Percentiles rank a stretch among this genome's conserved stretches.
phyloP scores from a whole-genome alignment of 2,888 invertebrate species.

The Ochropleura plecta region DNA sequence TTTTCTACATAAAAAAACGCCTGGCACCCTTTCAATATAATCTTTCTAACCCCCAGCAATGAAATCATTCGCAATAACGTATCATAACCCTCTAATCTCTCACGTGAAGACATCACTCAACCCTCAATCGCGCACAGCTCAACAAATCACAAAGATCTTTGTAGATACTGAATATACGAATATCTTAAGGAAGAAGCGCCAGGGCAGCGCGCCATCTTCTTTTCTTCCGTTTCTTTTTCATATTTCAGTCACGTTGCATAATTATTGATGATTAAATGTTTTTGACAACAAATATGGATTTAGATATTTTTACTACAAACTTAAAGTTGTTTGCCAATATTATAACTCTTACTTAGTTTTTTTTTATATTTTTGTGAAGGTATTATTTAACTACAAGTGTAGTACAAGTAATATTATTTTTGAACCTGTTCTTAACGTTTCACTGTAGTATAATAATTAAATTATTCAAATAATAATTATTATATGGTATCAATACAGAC shows the following conservation, averaged over 20 bases:
- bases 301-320: background rate
- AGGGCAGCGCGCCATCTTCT: background rate
- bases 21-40: slow-evolving; percentile 37
- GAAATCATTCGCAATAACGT: slow-evolving; percentile 52
- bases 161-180: slow-evolving; percentile 35
- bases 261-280: background rate
- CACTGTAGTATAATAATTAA: too few relatives aligned
- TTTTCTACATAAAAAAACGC: background rate
- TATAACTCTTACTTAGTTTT: too few relatives aligned
- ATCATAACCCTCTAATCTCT: slow-evolving; percentile 44
- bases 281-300: background rate
- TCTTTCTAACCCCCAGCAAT: slow-evolving; percentile 19
- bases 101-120: slow-evolving; percentile 32
- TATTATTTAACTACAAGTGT: too few relatives aligned
- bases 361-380: too few relatives aligned
- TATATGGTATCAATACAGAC: too few relatives aligned
- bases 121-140: slow-evolving; percentile 26
- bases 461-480: too few relatives aligned
- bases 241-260: background rate
- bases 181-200: slow-evolving; percentile 22
- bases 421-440: too few relatives aligned
- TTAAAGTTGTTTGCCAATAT: background rate
- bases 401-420: too few relatives aligned
- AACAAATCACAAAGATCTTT: slow-evolving; percentile 33
- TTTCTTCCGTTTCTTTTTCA: background rate